Evolutionary conservation across 1,140 invertebrate species (phyloP), one percentile per base, ranked within the genome.

Genomic region (Meloidogyne hapla): DNA sequence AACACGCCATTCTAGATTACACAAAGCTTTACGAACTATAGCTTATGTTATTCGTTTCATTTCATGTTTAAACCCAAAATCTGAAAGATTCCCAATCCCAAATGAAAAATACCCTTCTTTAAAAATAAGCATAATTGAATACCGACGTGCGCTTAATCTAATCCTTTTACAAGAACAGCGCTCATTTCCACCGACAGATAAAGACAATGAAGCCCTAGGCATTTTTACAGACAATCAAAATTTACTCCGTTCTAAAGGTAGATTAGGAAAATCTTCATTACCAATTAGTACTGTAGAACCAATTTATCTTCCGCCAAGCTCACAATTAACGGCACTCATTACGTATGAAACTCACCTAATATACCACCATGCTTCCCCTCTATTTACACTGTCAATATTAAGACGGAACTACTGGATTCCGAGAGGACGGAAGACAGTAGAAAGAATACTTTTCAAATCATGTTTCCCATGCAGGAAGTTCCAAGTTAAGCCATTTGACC

Each of bases 271-370:
- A 12, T 33, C 21, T 10, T 21, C 12, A 12, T 13, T 71, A 3
- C 63, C 48, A 38, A 3, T 45, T 21, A 1, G 4, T 4, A 23
- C 70, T 26, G 13, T 15, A 10, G 63, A 61, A 18, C 70, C 70
- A 0, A 61, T 72, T 15, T 72, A 62, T 15, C 28, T 72, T 18
- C 70, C 70, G n/a, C 64, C 21, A 3, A 26, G 69, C 10, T 61
- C 70, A 0, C 8, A 26, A 3, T 23, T 62, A 12, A 69, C 70
- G 1, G 2, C 2, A 12, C 5, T 72, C 1, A 69, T 72, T 33
- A 33, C 69, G 10, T 1, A 25, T 4, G 70, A 72, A 72, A 62
- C 23, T 10, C 70, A 72, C 4, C 1, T 61, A 0, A 12, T 33
- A 3, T 9, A 72, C 45, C 48, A 66, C 33, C 70, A 72, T 18